A percentile compares a stretch with the other conserved stretches of the same genome.
These are phyloP conservation scores for Notiomystis cincta DNA, from an alignment of 2,113 vertebrate species.

Conservation along the genomic window DNA sequence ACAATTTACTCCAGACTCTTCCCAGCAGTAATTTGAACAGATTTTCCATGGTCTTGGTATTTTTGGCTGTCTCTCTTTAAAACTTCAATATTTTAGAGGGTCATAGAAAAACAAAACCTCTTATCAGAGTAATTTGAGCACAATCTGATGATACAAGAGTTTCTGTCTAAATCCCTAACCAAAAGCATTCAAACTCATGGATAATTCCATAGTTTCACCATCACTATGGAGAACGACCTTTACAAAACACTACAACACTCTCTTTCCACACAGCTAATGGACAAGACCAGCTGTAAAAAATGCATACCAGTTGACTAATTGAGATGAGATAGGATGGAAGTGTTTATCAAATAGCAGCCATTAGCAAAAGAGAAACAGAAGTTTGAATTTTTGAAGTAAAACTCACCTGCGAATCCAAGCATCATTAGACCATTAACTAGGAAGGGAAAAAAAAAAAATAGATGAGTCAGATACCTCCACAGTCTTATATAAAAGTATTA, in stretches of 20 bases:
- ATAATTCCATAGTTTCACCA: background rate
- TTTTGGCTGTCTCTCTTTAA: background rate
- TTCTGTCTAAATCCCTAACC: background rate
- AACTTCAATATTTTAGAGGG: background rate
- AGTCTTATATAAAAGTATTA: background rate
- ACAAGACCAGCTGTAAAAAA: background rate
- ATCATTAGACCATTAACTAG: slow-evolving; percentile 53
- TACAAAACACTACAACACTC: background rate
- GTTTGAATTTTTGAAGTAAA: background rate
- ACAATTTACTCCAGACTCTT: background rate
- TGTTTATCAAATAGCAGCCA: background rate
- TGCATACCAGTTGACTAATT: background rate
- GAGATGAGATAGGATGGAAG: background rate
- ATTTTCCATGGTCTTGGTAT: background rate
- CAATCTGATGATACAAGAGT: background rate
- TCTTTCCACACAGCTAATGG: background rate
- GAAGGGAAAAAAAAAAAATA: background rate
- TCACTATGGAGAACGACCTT: background rate
- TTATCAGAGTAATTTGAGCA: background rate
- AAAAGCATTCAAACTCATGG: background rate
- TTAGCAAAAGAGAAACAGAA: background rate
- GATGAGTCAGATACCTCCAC: background rate
- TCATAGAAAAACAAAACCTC: background rate
- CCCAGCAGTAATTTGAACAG: background rate
- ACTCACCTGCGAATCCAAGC: slow-evolving; percentile 61